Evolutionary conservation across 2,113 vertebrate genomes (phyloP), one percentile per base, ranked within the genome.

Genomic region (Oncorhynchus clarkii): DNA sequence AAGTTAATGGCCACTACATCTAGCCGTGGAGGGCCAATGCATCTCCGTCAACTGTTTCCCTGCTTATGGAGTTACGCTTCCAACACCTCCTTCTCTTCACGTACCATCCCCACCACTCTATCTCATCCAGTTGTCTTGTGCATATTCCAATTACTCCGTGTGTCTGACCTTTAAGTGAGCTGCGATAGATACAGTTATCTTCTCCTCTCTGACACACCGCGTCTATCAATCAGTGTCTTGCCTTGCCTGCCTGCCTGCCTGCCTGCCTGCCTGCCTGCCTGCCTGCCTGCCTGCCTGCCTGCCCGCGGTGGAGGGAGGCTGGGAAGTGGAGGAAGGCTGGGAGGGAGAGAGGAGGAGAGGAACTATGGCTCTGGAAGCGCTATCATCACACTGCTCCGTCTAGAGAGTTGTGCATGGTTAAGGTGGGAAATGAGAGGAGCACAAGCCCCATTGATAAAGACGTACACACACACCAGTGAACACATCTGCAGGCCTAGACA

Each of bases 151-250:
- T 96, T 96, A 95, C 89, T 89, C 88, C 86, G 88, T 72, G 85
- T 81, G 91, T 93, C 93, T 94, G 96, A 98, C 96, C 96, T 98
- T 98, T 98, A 93, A 94, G 94, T 94, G 95, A 95, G 94, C 94
- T 92, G 93, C 89, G 91, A 95, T n/a, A 95, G 96, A 96, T 96
- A 97, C 94, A 96, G 95, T 96, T 97, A 97, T 97, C 96, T 96
- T 94, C 95, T 93, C 95, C 93, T 93, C 94, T 93, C 92, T 96
- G 95, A 97, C 96, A 96, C 91, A 92, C 93, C 90, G 94, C 93
- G 92, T 96, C 96, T 97, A 97, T 97, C 97, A 97, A 96, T 99
- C 97, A 99, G 94, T 85, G 93, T 92, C 51, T 92, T 93, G 94
- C 92, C 93, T 67, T 67, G 12, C 12, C 49, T 39, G 34, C 49